Evolutionary conservation across 2,888 invertebrate genomes (phyloP).

Genomic region (Bimastos eiseni): DNA sequence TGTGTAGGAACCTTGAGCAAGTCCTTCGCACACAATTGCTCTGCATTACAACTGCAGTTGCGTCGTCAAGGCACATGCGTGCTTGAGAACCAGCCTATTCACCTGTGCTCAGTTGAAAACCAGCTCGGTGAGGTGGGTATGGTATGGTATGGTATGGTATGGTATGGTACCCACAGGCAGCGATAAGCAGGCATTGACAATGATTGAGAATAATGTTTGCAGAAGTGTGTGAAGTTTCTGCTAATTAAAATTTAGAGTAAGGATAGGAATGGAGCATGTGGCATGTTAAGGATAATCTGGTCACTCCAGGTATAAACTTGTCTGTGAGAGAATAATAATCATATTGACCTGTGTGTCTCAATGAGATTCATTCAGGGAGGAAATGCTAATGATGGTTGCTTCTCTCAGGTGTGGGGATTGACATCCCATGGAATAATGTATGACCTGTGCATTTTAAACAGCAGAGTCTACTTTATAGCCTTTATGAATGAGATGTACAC

Average conservation of each 20-base stretch:
- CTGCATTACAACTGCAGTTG: too few relatives aligned
- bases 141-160: neutral
- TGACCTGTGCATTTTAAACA: neutral
- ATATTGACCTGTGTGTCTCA: neutral
- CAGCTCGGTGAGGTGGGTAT: neutral
- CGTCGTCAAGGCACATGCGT: too few relatives aligned
- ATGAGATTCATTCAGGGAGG: slow-evolving; percentile 6
- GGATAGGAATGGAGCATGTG: neutral
- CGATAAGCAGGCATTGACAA: neutral
- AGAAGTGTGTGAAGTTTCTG: neutral
- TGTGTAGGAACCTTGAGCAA: too few relatives aligned
- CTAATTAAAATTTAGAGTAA: neutral
- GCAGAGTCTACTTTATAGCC: neutral
- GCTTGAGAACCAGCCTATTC: neutral
- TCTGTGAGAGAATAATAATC: neutral
- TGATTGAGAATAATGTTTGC: slow-evolving; percentile 1
- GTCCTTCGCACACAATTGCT: too few relatives aligned
- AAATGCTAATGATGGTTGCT: neutral
- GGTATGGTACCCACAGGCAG: neutral
- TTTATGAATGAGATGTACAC: neutral
- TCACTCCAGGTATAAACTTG: neutral
- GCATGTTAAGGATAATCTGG: neutral
- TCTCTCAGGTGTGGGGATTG: neutral
- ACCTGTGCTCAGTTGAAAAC: neutral
- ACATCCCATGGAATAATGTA: neutral